Percentiles rank a stretch among this genome's conserved stretches.
Conservation (phyloP, 37 sponge, comb jelly and placozoan species). For the Cliona cf. orientalis region DNA sequence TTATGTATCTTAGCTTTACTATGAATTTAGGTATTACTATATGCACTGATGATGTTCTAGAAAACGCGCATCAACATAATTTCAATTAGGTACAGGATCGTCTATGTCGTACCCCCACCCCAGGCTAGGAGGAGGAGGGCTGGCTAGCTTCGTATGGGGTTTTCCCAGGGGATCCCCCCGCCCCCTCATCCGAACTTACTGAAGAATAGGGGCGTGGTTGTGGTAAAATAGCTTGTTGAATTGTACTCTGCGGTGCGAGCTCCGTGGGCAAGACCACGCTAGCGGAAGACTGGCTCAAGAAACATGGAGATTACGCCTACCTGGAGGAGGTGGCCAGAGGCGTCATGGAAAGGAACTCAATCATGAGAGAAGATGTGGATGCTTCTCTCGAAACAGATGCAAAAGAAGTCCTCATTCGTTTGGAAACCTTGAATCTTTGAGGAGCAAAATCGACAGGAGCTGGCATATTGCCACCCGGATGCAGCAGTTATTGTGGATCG, state of each 20-base stretch:
- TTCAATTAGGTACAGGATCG: no score
- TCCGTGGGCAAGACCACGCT: constrained; percentile 76
- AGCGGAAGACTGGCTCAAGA: constrained; percentile 64
- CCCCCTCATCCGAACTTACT: no score
- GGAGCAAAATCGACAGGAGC: constrained; percentile 65
- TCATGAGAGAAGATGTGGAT: constrained; percentile 47
- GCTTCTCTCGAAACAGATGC: constrained; percentile 45
- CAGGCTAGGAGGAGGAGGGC: no score
- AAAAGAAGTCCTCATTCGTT: constrained; percentile 52
- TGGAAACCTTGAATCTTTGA: constrained; percentile 55
- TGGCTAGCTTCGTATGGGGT: no score
- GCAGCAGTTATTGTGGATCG: constrained; percentile 58
- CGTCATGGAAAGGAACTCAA: constrained; percentile 44
- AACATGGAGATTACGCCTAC: constrained; percentile 38
- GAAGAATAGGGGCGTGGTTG: no score
- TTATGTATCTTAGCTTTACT: no score
- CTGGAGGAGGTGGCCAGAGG: constrained; percentile 66
- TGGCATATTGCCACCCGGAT: no score
- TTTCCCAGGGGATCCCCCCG: no score
- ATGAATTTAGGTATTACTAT: no score
- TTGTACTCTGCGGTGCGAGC: constrained; percentile 74
- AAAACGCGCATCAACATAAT: no score
- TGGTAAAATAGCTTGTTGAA: constrained; percentile 40
- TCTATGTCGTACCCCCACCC: no score
- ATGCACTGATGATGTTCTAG: no score